These are phyloP conservation scores for Zaprionus ghesquierei DNA, from an alignment of 1,140 invertebrate genomes.

Conservation along the genomic window DNA sequence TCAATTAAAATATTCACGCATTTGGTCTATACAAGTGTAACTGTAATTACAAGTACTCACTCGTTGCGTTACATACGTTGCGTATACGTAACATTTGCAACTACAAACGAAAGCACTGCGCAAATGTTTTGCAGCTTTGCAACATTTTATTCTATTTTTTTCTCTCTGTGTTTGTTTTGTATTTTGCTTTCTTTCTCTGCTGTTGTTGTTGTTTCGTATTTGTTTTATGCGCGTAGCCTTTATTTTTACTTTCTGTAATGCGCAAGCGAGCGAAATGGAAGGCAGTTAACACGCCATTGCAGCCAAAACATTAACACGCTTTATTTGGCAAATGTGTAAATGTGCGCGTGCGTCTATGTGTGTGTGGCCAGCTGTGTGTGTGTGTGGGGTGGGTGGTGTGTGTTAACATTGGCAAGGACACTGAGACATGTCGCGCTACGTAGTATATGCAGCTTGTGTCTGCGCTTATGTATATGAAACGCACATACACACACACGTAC, in stretches of 20 bases:
- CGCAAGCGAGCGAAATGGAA: constrained; percentile 76
- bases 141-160: constrained; percentile 47
- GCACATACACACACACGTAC: constrained; percentile 48
- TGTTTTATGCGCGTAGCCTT: constrained; percentile 55
- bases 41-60: constrained; percentile 53
- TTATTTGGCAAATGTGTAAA: constrained; percentile 74
- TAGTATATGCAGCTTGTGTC: background rate
- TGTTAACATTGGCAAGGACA: constrained; percentile 49
- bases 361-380: background rate
- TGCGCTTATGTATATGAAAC: background rate
- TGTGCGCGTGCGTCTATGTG: constrained; percentile 2
- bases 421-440: constrained; percentile 10
- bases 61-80: constrained; percentile 31
- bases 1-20: constrained; percentile 56
- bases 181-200: constrained; percentile 18
- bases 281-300: constrained; percentile 74
- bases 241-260: constrained; percentile 61
- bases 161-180: constrained; percentile 1
- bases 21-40: constrained; percentile 14
- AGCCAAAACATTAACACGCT: constrained; percentile 76
- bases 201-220: constrained; percentile 34
- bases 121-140: constrained; percentile 38
- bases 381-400: constrained; percentile 1
- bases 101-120: constrained; percentile 23
- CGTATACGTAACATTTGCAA: constrained; percentile 50